Conservation (phyloP, 1,140 invertebrate species). For the Microvelia longipes region DNA sequence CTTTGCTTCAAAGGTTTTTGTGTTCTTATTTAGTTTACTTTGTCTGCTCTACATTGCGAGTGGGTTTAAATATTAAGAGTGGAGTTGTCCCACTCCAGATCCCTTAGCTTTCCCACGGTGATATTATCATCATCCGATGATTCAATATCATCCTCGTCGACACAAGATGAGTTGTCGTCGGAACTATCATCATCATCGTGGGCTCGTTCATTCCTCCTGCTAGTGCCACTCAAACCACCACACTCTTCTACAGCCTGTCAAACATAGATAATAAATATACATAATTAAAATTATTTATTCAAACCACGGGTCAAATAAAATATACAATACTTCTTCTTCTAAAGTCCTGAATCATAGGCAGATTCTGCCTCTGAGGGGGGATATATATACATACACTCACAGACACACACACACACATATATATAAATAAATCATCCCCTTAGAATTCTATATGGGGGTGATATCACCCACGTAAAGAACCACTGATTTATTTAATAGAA, state of each 20-base stretch:
- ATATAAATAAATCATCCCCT: too few relatives aligned
- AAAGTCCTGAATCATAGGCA: too few relatives aligned
- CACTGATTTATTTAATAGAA: too few relatives aligned
- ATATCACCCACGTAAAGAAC: too few relatives aligned
- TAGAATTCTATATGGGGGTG: too few relatives aligned
- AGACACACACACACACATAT: too few relatives aligned
- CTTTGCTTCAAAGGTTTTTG: too few relatives aligned
- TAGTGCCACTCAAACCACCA: constrained; percentile 16
- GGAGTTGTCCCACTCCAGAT: constrained; percentile 49
- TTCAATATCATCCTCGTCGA: constrained; percentile 29
- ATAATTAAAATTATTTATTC: neutral
- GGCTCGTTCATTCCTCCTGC: constrained; percentile 28
- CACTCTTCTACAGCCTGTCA: constrained; percentile 14
- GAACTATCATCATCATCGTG: constrained; percentile 41
- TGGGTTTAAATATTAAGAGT: constrained; percentile 38
- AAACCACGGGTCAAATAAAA: neutral
- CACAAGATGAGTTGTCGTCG: constrained; percentile 31
- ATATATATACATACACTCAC: too few relatives aligned
- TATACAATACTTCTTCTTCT: too few relatives aligned
- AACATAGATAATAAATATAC: constrained; percentile 9
- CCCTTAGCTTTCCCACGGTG: constrained; percentile 28
- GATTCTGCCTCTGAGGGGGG: too few relatives aligned
- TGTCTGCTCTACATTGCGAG: too few relatives aligned
- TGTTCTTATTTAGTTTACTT: too few relatives aligned
- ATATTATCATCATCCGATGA: constrained; percentile 37